Base-by-base conservation (phyloP, 1,140 invertebrate species). In the Cecropterus lyciades region DNA sequence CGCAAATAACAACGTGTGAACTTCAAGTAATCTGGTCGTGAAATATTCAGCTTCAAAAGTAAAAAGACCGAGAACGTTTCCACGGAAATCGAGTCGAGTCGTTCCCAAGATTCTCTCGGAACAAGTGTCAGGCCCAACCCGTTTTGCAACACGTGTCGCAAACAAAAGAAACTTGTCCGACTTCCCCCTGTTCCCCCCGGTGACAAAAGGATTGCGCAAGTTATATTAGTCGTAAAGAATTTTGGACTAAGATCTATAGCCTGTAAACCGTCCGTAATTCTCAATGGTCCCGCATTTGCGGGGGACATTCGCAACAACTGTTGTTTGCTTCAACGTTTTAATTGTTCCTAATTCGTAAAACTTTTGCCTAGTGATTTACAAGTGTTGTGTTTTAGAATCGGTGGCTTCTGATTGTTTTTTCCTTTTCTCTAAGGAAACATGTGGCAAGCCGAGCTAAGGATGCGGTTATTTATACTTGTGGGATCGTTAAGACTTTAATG, bases 341-440 rank as follows among this genome's bases (percentile, higher is more conserved):
- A 92, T 90, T 92, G 89, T 92, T 87, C 77, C 80, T 90, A 90
- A 91, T 90, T 89, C 82, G 86, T 86, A 82, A 89, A 90, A 89
- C 81, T 91, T 90, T 84, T 80, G 67, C 65, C 52, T 67, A 63
- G 69, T 87, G 85, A 90, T 91, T 91, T 90, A 90, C 80, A 76
- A 78, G 69, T 83, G 80, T 84, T 87, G 79, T 82, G 80, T 76
- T 75, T 78, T 71, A 71, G 57, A 68, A 84, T 82, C 72, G 73
- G 65, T 67, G 48, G 73, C 70, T 70, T 76, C 74, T 65, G 66
- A 60, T 69, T 72, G 49, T 72, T 78, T 80, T 84, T 30, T 30
- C 37, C 10, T 48, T 60, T 60, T 37, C 33, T 49, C 33, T 27
- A 43, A 42, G 24, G 15, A 70, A 79, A 82, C 83, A 85, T 79